Evolutionary conservation across 2,888 invertebrate genomes (phyloP), one percentile per base, ranked within the genome.

Genomic region (Trissoscelio sp.): DNA sequence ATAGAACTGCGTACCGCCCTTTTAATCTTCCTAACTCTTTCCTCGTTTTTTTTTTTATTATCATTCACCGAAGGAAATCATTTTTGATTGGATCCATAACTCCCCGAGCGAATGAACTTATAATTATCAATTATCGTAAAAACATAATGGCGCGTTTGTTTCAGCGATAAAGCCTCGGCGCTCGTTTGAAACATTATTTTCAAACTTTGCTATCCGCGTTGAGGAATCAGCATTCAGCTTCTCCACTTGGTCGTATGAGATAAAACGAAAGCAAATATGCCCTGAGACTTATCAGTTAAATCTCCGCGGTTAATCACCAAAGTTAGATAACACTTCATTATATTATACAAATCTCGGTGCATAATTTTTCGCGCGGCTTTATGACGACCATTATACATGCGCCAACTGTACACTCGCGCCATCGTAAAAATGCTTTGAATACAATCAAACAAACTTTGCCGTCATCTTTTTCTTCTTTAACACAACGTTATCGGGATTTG

Each of bases 251-350:
- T 53, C 58, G 42, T 58, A 28, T 12, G 73, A 78, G 78, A 81
- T 81, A 78, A 81, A 72, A 64, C 51, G 69, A 53, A 73, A 81
- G 78, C 81, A 81, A 78, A 81, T 74, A 78, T 78, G 78, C 62
- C 55, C 73, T 62, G 20, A 64, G 75, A 81, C 81, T 81, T 81
- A 81, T 81, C 81, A 70, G 72, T 53, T 60, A 57, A 78, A 81
- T 78, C 60, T 74, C 78, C 20, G 46, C 28, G 64, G 69, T 81
- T 81, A 78, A 78, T 78, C 78, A 74, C 78, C 62, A 69, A 81
- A 81, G 81, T 81, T 81, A 39, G 69, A 81, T 81, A 81, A 74
- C 78, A 74, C 78, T 78, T 78, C 74, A 78, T 73, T 78, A 81
- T 78, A 66, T 70, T 64, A 78, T 58, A 73, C 70, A 73, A 78